phyloP scores from a whole-genome alignment of 2,113 vertebrate species.

The Hiodon tergisus region DNA sequence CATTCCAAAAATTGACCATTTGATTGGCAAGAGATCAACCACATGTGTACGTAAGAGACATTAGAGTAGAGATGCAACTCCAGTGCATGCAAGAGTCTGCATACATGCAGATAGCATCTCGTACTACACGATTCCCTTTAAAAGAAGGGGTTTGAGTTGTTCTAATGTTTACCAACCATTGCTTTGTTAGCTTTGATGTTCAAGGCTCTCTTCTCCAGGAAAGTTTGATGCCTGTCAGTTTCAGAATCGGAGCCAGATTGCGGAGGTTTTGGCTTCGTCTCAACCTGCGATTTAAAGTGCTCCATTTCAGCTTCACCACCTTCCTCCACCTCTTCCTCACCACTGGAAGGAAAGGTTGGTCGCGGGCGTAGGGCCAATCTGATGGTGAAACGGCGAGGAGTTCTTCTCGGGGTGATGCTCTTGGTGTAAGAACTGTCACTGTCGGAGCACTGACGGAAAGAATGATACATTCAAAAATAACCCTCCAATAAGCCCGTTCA shows the following conservation, averaged over 20 bases:
- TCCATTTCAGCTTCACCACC: background rate
- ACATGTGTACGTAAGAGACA: too few relatives aligned
- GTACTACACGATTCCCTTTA: too few relatives aligned
- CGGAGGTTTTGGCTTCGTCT: background rate
- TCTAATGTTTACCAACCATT: slow-evolving; percentile 47
- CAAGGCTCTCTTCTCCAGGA: slow-evolving; percentile 54
- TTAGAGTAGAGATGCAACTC: too few relatives aligned
- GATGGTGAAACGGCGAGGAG: slow-evolving; percentile 40
- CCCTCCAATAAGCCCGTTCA: too few relatives aligned
- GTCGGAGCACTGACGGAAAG: slow-evolving; percentile 30
- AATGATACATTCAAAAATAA: background rate
- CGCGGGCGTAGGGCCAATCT: slow-evolving; percentile 47
- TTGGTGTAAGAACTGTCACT: slow-evolving; percentile 21
- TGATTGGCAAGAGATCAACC: background rate
- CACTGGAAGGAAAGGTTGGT: background rate
- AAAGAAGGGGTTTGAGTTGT: too few relatives aligned
- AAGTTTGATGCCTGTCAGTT: slow-evolving; percentile 32
- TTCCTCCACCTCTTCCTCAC: slow-evolving; percentile 27
- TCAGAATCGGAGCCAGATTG: slow-evolving; percentile 32
- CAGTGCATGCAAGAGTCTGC: too few relatives aligned
- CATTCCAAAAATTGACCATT: background rate
- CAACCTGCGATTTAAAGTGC: background rate
- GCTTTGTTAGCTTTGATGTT: slow-evolving; percentile 68
- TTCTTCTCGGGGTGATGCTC: background rate
- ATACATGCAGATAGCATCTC: background rate